Conservation (phyloP, 2,113 vertebrate genomes). For the Zosterops borbonicus region DNA sequence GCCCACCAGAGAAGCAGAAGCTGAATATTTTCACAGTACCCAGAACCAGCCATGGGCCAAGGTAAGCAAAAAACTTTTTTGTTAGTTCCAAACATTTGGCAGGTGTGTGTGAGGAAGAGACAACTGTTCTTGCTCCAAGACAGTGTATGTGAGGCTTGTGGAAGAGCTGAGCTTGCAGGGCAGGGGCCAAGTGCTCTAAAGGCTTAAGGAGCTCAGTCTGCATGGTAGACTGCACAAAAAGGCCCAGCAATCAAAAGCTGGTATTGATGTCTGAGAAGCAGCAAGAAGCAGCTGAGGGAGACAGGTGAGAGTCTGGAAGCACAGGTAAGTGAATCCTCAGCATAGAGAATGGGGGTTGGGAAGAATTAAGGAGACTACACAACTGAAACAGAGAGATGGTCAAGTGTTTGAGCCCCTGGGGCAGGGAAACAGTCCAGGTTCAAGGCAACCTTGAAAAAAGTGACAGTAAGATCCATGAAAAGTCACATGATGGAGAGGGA, state of each 20-base stretch:
- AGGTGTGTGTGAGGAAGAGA: neutral
- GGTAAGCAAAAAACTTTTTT: slow-evolving; percentile 44
- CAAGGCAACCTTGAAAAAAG: neutral
- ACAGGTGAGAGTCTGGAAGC: neutral
- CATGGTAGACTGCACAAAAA: neutral
- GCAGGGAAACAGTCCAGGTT: neutral
- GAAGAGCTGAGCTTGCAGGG: neutral
- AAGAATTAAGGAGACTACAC: neutral
- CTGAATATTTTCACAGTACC: neutral
- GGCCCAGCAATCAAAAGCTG: neutral
- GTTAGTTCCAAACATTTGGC: neutral
- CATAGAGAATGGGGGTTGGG: no score
- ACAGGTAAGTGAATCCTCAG: neutral
- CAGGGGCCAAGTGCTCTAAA: neutral
- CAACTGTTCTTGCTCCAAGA: neutral
- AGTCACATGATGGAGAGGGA: neutral
- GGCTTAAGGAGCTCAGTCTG: neutral
- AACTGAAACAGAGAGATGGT: neutral
- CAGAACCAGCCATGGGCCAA: slow-evolving; percentile 38
- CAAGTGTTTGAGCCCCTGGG: neutral
- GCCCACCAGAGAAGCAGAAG: neutral
- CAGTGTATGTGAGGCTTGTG: neutral
- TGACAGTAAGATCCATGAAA: neutral
- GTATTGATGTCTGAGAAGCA: neutral
- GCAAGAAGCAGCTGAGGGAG: neutral